These are phyloP conservation scores for Camponotus pennsylvanicus DNA, from an alignment of 1,140 invertebrate genomes.

Conservation along the genomic window DNA sequence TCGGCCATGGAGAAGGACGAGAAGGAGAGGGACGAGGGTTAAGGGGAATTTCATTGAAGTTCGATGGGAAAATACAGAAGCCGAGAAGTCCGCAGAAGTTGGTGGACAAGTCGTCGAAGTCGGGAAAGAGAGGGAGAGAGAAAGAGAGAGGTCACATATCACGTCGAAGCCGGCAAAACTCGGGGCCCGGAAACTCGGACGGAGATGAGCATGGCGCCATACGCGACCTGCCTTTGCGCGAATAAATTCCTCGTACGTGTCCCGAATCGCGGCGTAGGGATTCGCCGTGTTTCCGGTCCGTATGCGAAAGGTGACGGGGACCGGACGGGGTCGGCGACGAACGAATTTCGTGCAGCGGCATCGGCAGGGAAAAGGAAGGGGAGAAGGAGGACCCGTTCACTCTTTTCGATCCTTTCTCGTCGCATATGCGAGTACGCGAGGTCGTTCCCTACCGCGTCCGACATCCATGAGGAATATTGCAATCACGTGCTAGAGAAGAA, in stretches of 20 bases:
- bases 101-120: slow-evolving; percentile 31
- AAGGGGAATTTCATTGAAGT: slow-evolving; percentile 38
- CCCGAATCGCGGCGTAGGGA: slow-evolving; percentile 66
- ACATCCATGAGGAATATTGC: slow-evolving; percentile 70
- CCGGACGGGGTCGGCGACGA: slow-evolving; percentile 5
- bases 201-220: slow-evolving; percentile 72
- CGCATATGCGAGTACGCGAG: slow-evolving; percentile 22
- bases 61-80: slow-evolving; percentile 37
- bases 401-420: slow-evolving; percentile 55
- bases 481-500: slow-evolving; percentile 55
- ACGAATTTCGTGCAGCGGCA: slow-evolving; percentile 65
- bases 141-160: slow-evolving; percentile 24
- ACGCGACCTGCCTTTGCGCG: slow-evolving; percentile 73
- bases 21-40: slow-evolving; percentile 17
- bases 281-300: slow-evolving; percentile 63
- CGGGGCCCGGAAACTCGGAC: slow-evolving; percentile 65
- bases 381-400: slow-evolving; percentile 15
- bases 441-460: slow-evolving; percentile 60
- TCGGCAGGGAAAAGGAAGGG: slow-evolving; percentile 21
- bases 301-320: slow-evolving; percentile 42
- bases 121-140: background rate
- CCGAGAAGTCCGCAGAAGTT: slow-evolving; percentile 55
- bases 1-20: background rate
- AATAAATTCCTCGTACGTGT: slow-evolving; percentile 80
- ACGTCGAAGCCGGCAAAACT: slow-evolving; percentile 56